phyloP scores from a whole-genome alignment of 1,140 invertebrate species.

The Habropoda laboriosa region DNA sequence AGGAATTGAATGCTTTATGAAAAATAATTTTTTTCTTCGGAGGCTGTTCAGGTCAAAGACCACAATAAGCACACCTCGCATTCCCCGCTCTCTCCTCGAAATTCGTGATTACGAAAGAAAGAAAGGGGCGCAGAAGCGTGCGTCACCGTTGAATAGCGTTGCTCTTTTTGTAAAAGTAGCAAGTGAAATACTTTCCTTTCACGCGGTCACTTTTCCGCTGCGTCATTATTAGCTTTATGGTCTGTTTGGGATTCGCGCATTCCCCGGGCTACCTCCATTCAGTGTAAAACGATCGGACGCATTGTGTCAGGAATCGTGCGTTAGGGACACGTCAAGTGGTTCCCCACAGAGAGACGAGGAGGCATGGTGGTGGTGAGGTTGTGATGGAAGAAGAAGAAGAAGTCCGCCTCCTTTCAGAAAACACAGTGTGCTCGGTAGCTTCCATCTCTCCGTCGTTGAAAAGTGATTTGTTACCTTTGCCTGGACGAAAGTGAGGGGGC shows the following conservation, averaged over 20 bases:
- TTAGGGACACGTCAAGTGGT: conserved; percentile 56
- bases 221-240: conserved; percentile 52
- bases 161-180: conserved; percentile 18
- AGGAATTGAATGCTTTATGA: too few relatives aligned
- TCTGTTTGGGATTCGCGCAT: conserved; percentile 49
- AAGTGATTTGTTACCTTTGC: conserved; percentile 69
- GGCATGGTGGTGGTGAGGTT: background rate
- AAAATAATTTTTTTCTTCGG: too few relatives aligned
- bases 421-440: conserved; percentile 57
- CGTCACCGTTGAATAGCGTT: conserved; percentile 1
- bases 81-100: too few relatives aligned
- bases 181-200: conserved; percentile 20
- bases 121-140: background rate
- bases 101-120: too few relatives aligned
- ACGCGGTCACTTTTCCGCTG: conserved; percentile 9
- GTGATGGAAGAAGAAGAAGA: background rate
- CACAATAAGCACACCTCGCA: too few relatives aligned
- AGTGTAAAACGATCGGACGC: conserved; percentile 55
- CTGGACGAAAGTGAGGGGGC: conserved; percentile 58
- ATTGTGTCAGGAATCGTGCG: conserved; percentile 58
- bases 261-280: conserved; percentile 27
- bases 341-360: conserved; percentile 25
- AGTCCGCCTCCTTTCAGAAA: conserved; percentile 61
- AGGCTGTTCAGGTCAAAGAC: too few relatives aligned
- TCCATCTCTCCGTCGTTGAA: conserved; percentile 54